These are phyloP conservation scores for Onychostoma macrolepis DNA, from an alignment of 2,113 vertebrate species.

Conservation along the genomic window DNA sequence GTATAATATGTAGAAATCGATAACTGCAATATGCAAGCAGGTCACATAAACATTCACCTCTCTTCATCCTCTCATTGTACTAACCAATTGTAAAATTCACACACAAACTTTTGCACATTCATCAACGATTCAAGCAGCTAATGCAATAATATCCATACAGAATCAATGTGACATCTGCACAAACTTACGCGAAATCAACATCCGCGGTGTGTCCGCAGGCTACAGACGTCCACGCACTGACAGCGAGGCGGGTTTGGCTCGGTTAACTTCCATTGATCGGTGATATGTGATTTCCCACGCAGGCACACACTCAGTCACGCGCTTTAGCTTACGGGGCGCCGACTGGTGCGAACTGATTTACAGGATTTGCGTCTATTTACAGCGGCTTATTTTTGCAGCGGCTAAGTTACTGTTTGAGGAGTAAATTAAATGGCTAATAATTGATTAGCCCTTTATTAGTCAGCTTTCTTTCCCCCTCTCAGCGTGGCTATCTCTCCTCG, in stretches of 20 bases:
- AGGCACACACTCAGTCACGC: slow-evolving; percentile 73
- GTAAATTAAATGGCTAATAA: background rate
- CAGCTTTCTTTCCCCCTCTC: background rate
- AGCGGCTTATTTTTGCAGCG: background rate
- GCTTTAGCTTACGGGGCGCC: slow-evolving; percentile 72
- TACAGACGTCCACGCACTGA: slow-evolving; percentile 56
- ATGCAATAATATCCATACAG: background rate
- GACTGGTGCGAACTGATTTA: slow-evolving; percentile 64
- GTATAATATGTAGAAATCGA: background rate
- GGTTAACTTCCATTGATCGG: slow-evolving; percentile 68
- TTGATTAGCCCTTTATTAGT: slow-evolving; percentile 10
- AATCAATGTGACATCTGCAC: slow-evolving; percentile 37
- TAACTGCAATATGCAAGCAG: background rate
- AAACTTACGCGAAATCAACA: slow-evolving; percentile 74
- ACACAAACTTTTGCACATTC: slow-evolving; percentile 28
- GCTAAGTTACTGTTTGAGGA: slow-evolving; percentile 7
- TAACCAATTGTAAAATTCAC: background rate
- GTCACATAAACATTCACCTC: background rate
- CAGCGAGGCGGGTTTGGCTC: slow-evolving; percentile 44
- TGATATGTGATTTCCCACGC: slow-evolving; percentile 62
- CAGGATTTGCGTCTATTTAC: slow-evolving; percentile 45
- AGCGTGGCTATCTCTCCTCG: background rate
- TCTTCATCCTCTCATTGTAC: background rate
- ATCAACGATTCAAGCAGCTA: background rate
- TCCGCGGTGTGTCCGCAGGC: slow-evolving; percentile 67